A percentile compares a stretch with the other conserved stretches of the same genome.
These are phyloP conservation scores for Lithobates sylvaticus DNA, from an alignment of 2,797 vertebrate species.

Conservation along the genomic window DNA sequence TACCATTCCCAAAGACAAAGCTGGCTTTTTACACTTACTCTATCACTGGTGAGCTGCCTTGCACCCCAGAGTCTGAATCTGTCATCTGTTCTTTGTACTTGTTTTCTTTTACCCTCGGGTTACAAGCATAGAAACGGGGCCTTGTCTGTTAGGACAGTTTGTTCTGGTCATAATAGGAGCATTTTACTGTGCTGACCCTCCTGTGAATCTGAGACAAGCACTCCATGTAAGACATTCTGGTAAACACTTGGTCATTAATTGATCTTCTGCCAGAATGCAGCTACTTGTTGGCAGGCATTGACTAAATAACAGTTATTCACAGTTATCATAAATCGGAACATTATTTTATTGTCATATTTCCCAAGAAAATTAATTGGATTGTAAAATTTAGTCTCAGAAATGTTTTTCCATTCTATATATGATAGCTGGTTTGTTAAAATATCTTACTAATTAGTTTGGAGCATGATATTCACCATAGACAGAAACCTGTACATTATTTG, in stretches of 20 bases:
- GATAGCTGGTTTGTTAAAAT: too few species aligned
- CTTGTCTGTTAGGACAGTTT: constrained; percentile 49
- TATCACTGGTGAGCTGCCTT: constrained; percentile 57
- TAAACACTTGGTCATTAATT: constrained; percentile 61
- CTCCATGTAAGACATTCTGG: constrained; percentile 52
- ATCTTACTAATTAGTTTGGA: too few species aligned
- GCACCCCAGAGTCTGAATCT: constrained; percentile 47
- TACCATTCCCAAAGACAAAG: constrained; percentile 46
- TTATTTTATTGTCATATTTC: constrained; percentile 49
- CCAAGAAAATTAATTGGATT: constrained; percentile 11
- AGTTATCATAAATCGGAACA: constrained; percentile 38
- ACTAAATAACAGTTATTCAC: constrained; percentile 49
- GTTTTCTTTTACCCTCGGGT: constrained; percentile 53
- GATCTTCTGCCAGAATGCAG: constrained; percentile 53
- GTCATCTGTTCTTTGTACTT: constrained; percentile 51
- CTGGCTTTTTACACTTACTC: constrained; percentile 42
- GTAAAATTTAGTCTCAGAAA: constrained; percentile 18
- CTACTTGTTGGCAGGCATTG: constrained; percentile 45
- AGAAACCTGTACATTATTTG: too few species aligned
- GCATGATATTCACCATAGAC: too few species aligned
- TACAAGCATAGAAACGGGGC: constrained; percentile 34
- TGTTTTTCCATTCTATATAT: not conserved
- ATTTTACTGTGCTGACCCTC: constrained; percentile 56
- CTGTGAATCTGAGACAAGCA: constrained; percentile 51
- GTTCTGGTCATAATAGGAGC: constrained; percentile 53